A percentile compares a stretch with the other conserved stretches of the same genome.
Conservation (phyloP, 2,797 vertebrate species). For the Sus cebifrons region DNA sequence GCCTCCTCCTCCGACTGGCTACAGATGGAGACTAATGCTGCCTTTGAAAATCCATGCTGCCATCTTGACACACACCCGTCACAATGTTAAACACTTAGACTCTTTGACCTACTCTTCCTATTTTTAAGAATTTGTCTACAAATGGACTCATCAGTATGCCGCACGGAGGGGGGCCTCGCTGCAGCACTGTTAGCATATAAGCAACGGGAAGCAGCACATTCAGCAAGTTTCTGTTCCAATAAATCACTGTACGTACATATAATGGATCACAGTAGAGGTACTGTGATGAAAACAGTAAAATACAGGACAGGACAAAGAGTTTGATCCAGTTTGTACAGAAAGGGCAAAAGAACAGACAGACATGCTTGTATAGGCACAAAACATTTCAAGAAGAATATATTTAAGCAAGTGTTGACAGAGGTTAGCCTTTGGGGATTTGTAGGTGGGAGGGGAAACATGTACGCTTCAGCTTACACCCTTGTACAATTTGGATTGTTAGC, state of each 20-base stretch:
- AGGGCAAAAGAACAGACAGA: background rate
- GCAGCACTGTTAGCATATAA: background rate
- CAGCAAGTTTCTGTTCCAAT: background rate
- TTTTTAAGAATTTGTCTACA: constrained; percentile 44
- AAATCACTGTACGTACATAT: background rate
- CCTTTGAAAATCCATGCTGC: constrained; percentile 9
- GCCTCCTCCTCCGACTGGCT: background rate
- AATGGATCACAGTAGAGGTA: background rate
- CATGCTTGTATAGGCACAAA: background rate
- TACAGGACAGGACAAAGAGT: background rate
- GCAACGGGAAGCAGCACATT: background rate
- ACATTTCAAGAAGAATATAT: background rate
- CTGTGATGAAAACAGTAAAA: constrained; percentile 2
- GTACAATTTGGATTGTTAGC: background rate
- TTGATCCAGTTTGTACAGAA: constrained; percentile 8
- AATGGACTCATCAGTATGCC: background rate
- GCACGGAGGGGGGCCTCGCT: background rate
- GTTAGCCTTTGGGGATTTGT: background rate
- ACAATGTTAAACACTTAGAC: background rate
- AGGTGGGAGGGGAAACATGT: background rate
- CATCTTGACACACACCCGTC: background rate
- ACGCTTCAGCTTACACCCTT: background rate
- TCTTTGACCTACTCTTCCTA: background rate
- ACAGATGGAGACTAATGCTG: background rate
- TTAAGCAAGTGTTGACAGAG: background rate